These are phyloP conservation scores for Steinernema scapterisci DNA, from an alignment of 2,888 invertebrate species.

Conservation along the genomic window DNA sequence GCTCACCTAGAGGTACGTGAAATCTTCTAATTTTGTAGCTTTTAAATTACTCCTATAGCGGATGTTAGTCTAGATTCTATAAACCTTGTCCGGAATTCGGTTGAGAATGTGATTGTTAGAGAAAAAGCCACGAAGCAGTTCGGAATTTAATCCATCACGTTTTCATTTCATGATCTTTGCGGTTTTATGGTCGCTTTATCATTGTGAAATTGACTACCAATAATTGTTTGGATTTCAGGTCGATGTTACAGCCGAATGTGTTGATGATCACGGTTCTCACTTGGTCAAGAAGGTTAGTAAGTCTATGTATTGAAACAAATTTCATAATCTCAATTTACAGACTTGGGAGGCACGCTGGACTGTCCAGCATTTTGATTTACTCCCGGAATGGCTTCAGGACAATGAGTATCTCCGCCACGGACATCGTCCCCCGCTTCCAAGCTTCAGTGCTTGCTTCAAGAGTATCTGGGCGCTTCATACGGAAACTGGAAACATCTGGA, in stretches of 20 bases:
- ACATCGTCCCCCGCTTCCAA: constrained; percentile 92
- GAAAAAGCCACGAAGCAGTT: no score
- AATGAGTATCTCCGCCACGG: constrained; percentile 74
- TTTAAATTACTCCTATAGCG: no score
- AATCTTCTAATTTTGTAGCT: not conserved
- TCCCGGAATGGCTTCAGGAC: constrained; percentile 89
- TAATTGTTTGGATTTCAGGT: constrained; percentile 38
- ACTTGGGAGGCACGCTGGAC: constrained; percentile 62
- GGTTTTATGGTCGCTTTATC: no score
- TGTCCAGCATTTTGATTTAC: constrained; percentile 75
- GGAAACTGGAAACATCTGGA: constrained; percentile 99
- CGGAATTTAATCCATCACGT: no score
- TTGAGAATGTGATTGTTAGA: no score
- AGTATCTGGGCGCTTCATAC: constrained; percentile 98
- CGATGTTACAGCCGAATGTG: constrained; percentile 56
- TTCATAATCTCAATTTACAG: no score
- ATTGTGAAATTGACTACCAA: no score
- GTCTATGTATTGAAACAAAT: not conserved
- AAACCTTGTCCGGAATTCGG: no score
- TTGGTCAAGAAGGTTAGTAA: constrained; percentile 48
- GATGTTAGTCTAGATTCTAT: no score
- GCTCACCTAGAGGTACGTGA: constrained; percentile 36
- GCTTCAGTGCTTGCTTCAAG: constrained; percentile 94
- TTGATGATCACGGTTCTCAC: constrained; percentile 51
- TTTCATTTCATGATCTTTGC: no score